phyloP scores from a whole-genome alignment of 2,888 invertebrate genomes.

The Idaea aversata region DNA sequence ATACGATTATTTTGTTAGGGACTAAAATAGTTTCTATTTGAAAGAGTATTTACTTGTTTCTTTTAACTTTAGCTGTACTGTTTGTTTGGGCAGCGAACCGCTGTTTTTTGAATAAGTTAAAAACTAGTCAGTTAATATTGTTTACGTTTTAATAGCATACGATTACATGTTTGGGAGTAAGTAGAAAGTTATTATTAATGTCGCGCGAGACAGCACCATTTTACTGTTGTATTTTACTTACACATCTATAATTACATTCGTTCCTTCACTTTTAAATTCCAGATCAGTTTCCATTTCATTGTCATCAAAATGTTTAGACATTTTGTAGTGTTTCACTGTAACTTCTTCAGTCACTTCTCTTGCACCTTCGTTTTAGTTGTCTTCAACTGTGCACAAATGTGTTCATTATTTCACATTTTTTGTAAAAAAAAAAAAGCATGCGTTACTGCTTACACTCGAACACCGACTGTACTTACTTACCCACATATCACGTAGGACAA shows the following conservation, averaged over 20 bases:
- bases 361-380: not conserved
- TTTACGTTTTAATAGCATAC: constrained; percentile 31
- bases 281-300: not conserved
- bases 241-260: not conserved
- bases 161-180: constrained; percentile 30
- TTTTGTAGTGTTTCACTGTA: not conserved
- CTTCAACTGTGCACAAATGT: not conserved
- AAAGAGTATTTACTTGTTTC: not conserved
- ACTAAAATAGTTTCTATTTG: not conserved
- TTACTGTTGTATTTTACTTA: not conserved
- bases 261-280: not conserved
- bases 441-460: not conserved
- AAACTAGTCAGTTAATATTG: constrained; percentile 12
- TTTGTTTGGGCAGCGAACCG: constrained; percentile 32
- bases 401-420: not conserved
- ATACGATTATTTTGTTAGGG: not conserved
- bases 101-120: constrained; percentile 12
- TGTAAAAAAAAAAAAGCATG: not conserved
- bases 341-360: not conserved
- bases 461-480: not conserved
- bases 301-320: not conserved
- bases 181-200: constrained; percentile 8
- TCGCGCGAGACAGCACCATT: constrained; percentile 1
- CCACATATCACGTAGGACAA: not conserved
- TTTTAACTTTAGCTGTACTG: constrained; percentile 5